Base-by-base conservation (phyloP, 2,113 vertebrate species). In the Sterrhoptilus dennistouni region DNA sequence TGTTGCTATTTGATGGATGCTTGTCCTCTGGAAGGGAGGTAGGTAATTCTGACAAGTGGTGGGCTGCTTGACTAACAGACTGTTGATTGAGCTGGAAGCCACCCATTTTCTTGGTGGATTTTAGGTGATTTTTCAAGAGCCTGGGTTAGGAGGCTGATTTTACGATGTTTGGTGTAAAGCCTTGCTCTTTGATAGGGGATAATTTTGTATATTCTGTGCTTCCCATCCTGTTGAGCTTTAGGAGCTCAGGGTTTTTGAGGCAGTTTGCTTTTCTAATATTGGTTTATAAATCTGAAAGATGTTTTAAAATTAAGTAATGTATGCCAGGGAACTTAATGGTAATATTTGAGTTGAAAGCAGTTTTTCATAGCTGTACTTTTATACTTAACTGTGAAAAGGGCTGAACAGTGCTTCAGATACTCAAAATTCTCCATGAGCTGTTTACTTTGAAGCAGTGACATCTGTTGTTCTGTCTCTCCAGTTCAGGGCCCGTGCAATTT, bases 401-500 rank as follows among this genome's bases (percentile, higher is more conserved):
- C 60, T 61, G 52, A 83, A 70, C 6, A 11, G 3, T n/a, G 35
- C 64, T 70, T 88, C 78, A 70, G 29, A 52, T 74, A 27, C 47
- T 82, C 50, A 80, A 11, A 85, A 18, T 40, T 76, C 81, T 45
- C 19, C 5, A 1, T 12, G 14, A 95, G 36, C 63, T 70, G 42
- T 54, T 71, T 8, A 8, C 76, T 93, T 86, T 71, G 52, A 64
- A 52, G 89, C 76, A 47, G 1, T 53, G 70, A 9, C 64, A n/a
- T 90, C 68, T 94, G 53, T 88, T 74, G 68, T 94, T 93, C 75
- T 2, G 15, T 81, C 76, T 66, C 60, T 70, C 65, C 63, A 59
- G 76, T 83, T 72, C 56, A 69, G 83, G 60, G 35, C 63, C 52
- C 31, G 77, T 36, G 36, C 36, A 93, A 33, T 87, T 87, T 91